Conservation (phyloP, 1,140 invertebrate genomes). For the Platyscapa corneri region DNA sequence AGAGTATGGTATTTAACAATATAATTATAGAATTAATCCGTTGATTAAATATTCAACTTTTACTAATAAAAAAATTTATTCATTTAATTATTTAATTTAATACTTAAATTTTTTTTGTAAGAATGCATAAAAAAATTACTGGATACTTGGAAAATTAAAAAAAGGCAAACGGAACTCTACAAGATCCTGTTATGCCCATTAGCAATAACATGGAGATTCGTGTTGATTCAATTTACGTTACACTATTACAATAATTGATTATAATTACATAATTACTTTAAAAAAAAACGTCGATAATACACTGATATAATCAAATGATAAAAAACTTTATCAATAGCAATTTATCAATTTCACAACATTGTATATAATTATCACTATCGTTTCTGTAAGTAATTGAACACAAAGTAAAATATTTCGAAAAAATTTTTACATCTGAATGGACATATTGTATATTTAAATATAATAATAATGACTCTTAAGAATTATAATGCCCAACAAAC, state of each 20-base stretch:
- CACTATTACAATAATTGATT: conserved; percentile 3
- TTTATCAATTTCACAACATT: not conserved
- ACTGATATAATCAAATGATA: not conserved
- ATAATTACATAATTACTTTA: not conserved
- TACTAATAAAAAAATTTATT: too few relatives aligned
- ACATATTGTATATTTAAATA: too few relatives aligned
- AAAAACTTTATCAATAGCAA: not conserved
- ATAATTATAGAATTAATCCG: too few relatives aligned
- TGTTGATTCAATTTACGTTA: not conserved
- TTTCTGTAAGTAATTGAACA: not conserved
- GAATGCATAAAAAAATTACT: too few relatives aligned
- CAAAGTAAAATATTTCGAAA: too few relatives aligned
- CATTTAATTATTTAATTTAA: too few relatives aligned
- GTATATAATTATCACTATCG: not conserved
- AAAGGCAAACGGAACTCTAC: not conserved
- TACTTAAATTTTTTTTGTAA: too few relatives aligned
- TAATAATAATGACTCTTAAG: too few relatives aligned
- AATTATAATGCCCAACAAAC: too few relatives aligned
- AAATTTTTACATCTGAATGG: too few relatives aligned
- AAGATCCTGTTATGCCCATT: not conserved
- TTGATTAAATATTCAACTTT: too few relatives aligned
- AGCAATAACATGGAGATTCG: not conserved
- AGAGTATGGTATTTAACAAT: too few relatives aligned
- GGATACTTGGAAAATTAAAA: not conserved
- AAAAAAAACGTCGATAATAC: not conserved